These are phyloP conservation scores for Onthophagus sagittarius DNA, from an alignment of 2,888 invertebrate species.

Conservation along the genomic window DNA sequence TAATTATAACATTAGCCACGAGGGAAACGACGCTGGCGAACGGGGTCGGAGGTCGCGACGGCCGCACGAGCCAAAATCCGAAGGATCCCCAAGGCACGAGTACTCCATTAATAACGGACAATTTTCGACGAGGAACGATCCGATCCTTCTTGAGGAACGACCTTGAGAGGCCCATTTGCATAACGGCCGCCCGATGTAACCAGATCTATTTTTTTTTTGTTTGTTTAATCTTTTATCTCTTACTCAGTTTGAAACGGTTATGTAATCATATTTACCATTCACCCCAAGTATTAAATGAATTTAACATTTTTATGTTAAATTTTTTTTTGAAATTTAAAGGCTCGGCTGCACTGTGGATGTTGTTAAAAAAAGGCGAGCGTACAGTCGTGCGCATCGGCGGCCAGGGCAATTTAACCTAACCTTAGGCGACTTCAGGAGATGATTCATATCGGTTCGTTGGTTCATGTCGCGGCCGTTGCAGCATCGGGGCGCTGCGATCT, in stretches of 20 bases:
- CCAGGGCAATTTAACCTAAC: slow-evolving; percentile 33
- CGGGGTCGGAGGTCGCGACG: background rate
- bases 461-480: background rate
- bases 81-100: background rate
- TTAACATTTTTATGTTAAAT: too few relatives aligned
- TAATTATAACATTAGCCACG: background rate
- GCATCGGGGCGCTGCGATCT: background rate
- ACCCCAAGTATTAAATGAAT: background rate
- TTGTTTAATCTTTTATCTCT: background rate
- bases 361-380: background rate
- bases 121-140: background rate
- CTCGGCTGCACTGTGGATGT: background rate
- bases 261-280: background rate
- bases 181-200: background rate
- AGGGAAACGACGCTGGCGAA: background rate
- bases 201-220: background rate
- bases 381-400: slow-evolving; percentile 8
- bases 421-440: slow-evolving; percentile 34
- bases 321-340: background rate
- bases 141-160: background rate
- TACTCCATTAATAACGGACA: background rate
- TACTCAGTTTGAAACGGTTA: background rate
- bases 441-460: slow-evolving; percentile 32
- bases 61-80: background rate
- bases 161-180: background rate